Base-by-base conservation (phyloP, 2,888 invertebrate species). In the Clitarchus hookeri region DNA sequence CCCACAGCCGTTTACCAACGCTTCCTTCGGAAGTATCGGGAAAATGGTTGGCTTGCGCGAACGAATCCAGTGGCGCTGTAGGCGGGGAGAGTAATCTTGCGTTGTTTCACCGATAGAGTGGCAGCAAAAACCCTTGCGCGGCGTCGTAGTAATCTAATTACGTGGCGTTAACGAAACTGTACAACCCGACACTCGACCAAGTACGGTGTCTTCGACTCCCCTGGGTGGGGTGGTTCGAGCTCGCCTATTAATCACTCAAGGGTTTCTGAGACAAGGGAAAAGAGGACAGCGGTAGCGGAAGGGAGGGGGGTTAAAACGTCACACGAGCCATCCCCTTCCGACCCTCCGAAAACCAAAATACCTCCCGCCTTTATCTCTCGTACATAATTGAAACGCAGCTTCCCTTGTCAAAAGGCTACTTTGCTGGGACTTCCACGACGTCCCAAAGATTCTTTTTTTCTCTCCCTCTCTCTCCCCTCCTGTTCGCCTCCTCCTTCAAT, bases 381-480 rank as follows among this genome's bases (percentile, higher is more conserved):
- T 86, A 84, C 86, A 86, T 86, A 86, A 86, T 86, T 86, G 86
- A 86, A 86, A 86, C 86, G 80, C 79, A 48, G 84, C 86, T 86
- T 65, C 53, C 84, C n/a, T 86, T 80, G 78, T 86, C 79, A 86
- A 86, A 84, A 80, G 86, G 53, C 85, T 19, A 27, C 48, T 82
- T 54, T 26, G 36, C 65, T 80, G 83, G 77, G 27, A 84, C 80
- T 26, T 80, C 19, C 65, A 65, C 65, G 65, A 65, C 65, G 65
- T 65, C 65, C 65, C 65, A 65, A 16, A 23, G 65, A 19, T 65
- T 65, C 65, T 65, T 65, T 23, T 65, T 65, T 65, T 19, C 16
- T 65, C 16, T 65, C 23, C 19, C 65, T 65, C 16, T 23, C 65
- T n/a, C n/a, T n/a, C n/a, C n/a, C 65, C 65, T 65, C 65, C 65